Percentiles rank a stretch among this genome's conserved stretches.
Evolutionary conservation across 1,140 invertebrate species (phyloP).

Genomic region (Elymnias hypermnestra): DNA sequence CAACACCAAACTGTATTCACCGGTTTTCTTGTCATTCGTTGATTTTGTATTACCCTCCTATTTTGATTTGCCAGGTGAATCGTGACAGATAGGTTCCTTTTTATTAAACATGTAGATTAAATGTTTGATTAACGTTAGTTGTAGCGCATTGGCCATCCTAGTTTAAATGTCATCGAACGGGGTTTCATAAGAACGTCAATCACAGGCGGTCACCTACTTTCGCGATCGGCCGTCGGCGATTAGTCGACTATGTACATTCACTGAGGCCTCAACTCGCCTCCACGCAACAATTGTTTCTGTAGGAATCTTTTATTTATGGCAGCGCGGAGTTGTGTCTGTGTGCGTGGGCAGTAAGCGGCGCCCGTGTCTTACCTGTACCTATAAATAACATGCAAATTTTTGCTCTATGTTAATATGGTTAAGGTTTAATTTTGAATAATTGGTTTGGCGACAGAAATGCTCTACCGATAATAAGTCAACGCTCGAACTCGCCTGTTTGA

Average conservation of each 20-base stretch:
- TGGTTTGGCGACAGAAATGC: conserved; percentile 50
- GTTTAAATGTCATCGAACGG: conserved; percentile 72
- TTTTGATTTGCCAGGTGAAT: too few species aligned
- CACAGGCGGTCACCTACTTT: conserved; percentile 74
- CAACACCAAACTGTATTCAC: too few species aligned
- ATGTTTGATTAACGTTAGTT: conserved; percentile 54
- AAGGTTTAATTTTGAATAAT: conserved; percentile 29
- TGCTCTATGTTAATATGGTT: conserved; percentile 18
- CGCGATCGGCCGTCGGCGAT: conserved; percentile 69
- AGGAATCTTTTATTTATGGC: conserved; percentile 76
- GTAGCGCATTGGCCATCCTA: conserved; percentile 55
- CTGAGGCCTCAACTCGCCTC: conserved; percentile 67
- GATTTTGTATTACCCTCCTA: too few species aligned
- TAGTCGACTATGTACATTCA: conserved; percentile 70
- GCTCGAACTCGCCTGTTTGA: conserved; percentile 74
- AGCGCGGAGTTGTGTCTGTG: conserved; percentile 47
- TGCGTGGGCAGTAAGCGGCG: conserved; percentile 60
- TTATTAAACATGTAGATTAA: too few species aligned
- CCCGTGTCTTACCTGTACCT: conserved; percentile 70
- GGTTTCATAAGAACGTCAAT: conserved; percentile 71
- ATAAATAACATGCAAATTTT: conserved; percentile 15
- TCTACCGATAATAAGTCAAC: conserved; percentile 75
- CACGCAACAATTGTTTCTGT: conserved; percentile 75
- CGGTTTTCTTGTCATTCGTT: too few species aligned
- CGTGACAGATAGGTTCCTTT: too few species aligned